These are phyloP conservation scores for Nomada lathburiana DNA, from an alignment of 2,888 invertebrate species.

Conservation along the genomic window DNA sequence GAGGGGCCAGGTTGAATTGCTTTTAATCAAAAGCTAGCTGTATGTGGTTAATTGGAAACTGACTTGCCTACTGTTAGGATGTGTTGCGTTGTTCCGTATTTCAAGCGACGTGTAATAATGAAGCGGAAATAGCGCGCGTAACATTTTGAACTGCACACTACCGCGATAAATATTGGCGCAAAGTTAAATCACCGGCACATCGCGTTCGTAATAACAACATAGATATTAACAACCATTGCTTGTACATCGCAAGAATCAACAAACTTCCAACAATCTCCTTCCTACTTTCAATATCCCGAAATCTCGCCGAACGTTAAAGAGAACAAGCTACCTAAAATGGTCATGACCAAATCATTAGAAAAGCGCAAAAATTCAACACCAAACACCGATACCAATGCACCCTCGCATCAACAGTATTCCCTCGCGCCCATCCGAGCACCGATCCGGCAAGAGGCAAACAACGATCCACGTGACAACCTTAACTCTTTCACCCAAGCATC, in stretches of 20 bases:
- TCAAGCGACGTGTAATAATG: not conserved
- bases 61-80: not conserved
- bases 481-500: conserved; percentile 21
- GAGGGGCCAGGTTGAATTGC: not conserved
- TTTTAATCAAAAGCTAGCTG: not conserved
- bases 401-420: not conserved
- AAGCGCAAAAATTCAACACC: too few species aligned
- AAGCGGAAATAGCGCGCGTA: not conserved
- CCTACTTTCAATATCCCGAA: too few species aligned
- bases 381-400: too few species aligned
- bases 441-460: not conserved
- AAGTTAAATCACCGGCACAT: too few species aligned
- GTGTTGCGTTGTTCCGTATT: not conserved
- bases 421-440: not conserved
- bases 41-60: conserved; percentile 11
- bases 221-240: too few species aligned
- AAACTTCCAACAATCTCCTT: too few species aligned
- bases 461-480: conserved; percentile 4
- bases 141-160: not conserved
- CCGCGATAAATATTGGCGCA: too few species aligned
- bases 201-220: too few species aligned
- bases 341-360: too few species aligned
- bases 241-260: too few species aligned
- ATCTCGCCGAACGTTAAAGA: too few species aligned
- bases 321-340: too few species aligned